phyloP scores from a whole-genome alignment of 1,140 invertebrate species.

The Pentalonia nigronervosa region DNA sequence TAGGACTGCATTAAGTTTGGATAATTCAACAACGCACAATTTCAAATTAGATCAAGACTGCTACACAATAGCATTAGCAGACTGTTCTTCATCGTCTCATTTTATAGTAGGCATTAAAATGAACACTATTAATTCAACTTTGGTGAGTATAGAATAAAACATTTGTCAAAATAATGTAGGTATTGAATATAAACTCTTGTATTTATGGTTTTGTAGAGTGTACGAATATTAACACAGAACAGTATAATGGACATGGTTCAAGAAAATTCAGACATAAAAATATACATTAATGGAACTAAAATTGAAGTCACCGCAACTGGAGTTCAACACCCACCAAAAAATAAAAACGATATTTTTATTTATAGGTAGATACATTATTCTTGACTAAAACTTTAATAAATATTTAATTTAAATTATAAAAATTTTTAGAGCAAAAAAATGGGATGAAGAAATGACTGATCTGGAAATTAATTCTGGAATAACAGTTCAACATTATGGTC shows the following conservation, averaged over 20 bases:
- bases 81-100: slow-evolving; percentile 61
- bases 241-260: slow-evolving; percentile 43
- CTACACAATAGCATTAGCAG: slow-evolving; percentile 61
- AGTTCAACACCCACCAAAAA: slow-evolving; percentile 35
- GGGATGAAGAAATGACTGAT: slow-evolving; percentile 60
- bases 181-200: background rate
- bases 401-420: background rate
- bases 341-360: slow-evolving; percentile 31
- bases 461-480: slow-evolving; percentile 61
- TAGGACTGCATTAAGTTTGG: slow-evolving; percentile 61
- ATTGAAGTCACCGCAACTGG: slow-evolving; percentile 30
- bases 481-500: slow-evolving; percentile 62
- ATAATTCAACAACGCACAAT: slow-evolving; percentile 61
- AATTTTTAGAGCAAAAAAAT: slow-evolving; percentile 57
- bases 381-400: background rate
- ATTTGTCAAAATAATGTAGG: background rate
- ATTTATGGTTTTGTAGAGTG: background rate
- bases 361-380: background rate
- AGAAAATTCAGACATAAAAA: slow-evolving; percentile 16
- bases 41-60: slow-evolving; percentile 59
- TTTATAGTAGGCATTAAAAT: slow-evolving; percentile 62
- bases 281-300: slow-evolving; percentile 28
- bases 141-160: background rate
- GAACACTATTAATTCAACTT: background rate
- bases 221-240: slow-evolving; percentile 21